Base-by-base conservation (phyloP, 2,888 invertebrate species). In the Philhelius pedissequus region DNA sequence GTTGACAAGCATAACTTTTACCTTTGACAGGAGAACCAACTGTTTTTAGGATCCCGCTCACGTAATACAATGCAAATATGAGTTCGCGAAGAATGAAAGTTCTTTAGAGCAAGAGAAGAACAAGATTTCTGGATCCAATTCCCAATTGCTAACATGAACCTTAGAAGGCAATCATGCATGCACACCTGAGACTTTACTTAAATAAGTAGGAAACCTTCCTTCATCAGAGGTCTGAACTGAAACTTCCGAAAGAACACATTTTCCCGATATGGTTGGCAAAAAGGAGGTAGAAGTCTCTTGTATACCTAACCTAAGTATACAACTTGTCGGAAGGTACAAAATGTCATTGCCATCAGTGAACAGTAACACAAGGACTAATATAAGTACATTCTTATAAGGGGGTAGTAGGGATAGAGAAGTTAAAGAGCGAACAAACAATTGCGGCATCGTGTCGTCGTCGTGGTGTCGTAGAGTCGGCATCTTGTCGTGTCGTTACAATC, bases 1-100 rank as follows among this genome's bases (percentile, higher is more conserved):
- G 84, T 80, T 84, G 84, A 80, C 80, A 84, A 84, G 75, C 68
- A 74, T 70, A 83, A 83, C 78, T 84, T 80, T 76, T 76, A 76
- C 68, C 80, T 84, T 80, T 84, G 80, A 84, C 84, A 84, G 84
- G 58, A 76, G 76, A 58, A 70, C 56, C 74, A 79, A 74, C 64
- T 64, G 32, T 71, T 75, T 76, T 66, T 60, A 20, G 58, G 66
- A 80, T 70, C 84, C 84, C 38, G 40, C 60, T 75, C 80, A 80
- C 84, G 84, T 84, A 84, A 84, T 84, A 80, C 76, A 80, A 71
- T 48, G 75, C 84, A 84, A 79, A 84, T 64, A 82, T 52, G 68
- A 20, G 56, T 35, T 40, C 62, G 35, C 35, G 64, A 18, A 22
- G 32, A 48, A 38, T 35, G 8, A 50, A 73, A 62, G 50, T 38